phyloP scores from a whole-genome alignment of 2,113 vertebrate species.

The Oenanthe melanoleuca region DNA sequence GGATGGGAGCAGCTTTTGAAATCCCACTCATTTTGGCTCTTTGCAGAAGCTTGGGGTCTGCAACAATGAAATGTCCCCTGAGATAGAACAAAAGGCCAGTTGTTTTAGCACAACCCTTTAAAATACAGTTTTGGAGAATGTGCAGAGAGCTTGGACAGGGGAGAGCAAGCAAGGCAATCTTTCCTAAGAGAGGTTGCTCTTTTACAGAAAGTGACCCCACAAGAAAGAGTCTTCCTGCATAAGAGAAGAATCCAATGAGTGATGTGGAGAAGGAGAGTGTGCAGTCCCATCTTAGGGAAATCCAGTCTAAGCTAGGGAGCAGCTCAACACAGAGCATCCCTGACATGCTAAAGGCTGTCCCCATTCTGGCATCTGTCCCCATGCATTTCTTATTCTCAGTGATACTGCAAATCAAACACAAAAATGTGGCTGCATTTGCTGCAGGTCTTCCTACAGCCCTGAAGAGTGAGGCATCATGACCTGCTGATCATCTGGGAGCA shows the following conservation, averaged over 20 bases:
- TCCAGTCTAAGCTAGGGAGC: neutral
- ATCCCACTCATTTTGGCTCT: slow-evolving; percentile 28
- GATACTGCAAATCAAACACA: neutral
- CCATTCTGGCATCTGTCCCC: neutral
- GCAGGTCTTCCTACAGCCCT: neutral
- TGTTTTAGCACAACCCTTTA: slow-evolving; percentile 20
- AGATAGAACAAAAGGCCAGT: neutral
- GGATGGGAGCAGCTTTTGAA: slow-evolving; percentile 33
- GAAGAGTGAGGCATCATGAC: neutral
- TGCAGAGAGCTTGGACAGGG: neutral
- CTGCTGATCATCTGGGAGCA: neutral
- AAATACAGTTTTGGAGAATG: neutral
- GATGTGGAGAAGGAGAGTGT: neutral
- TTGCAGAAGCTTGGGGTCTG: slow-evolving; percentile 28
- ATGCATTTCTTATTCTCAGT: neutral
- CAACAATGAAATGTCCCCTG: neutral
- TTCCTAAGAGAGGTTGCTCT: neutral
- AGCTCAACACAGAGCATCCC: neutral
- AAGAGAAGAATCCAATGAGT: neutral
- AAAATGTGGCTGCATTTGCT: neutral
- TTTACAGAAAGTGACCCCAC: neutral
- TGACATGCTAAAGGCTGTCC: neutral
- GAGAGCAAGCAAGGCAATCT: neutral
- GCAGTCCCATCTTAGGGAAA: neutral
- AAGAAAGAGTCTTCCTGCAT: neutral